Base-by-base conservation (phyloP, 2,888 invertebrate species). In the Rhopalosiphum nymphaeae region DNA sequence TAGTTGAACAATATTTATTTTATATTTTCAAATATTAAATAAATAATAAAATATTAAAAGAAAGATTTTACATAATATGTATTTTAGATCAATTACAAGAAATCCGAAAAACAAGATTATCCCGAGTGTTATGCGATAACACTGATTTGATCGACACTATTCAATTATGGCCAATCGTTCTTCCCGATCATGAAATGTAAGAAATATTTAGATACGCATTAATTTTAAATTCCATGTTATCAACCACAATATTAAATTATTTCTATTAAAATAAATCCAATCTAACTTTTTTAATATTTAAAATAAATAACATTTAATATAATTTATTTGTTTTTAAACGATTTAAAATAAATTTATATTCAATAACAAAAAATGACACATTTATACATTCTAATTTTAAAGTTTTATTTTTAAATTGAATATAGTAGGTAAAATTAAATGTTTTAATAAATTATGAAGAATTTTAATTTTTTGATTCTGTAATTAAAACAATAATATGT, bases 141-240 rank as follows among this genome's bases (percentile, higher is more conserved):
- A 98, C 98, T 0, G 98, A 99, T 96, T 97, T 98, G 95, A 98
- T 99, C 95, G 98, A 98, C 95, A 98, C 98, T 26, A 97, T 98
- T 95, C 98, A 99, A 96, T 96, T 98, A 25, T 98, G 98, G 96
- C 98, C 98, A 3, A 98, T 98, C 98, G 98, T 98, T 85, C 96
- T 98, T 95, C 98, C 98, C 3, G 98, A 98, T 96, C 98, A 98
- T 95, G 98, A 98, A 97, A 97, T 98, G 98, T 98, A 96, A 97
- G 98, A 97, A 93, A 88, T 78, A 78, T 78, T 29, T 78, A n/a
- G 21, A 78, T 78, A 78, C n/a, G 16, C 36, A 36, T 36, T 21
- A n/a, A 78, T 78, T 78, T 78, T 16, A 21, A 78, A 78, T 36
- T 16, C 16, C 0, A n/a, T 78, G n/a, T 36, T 78, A 36, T 78